These are phyloP conservation scores for Xanthia icteritia DNA, from an alignment of 2,888 invertebrate genomes.

Conservation along the genomic window DNA sequence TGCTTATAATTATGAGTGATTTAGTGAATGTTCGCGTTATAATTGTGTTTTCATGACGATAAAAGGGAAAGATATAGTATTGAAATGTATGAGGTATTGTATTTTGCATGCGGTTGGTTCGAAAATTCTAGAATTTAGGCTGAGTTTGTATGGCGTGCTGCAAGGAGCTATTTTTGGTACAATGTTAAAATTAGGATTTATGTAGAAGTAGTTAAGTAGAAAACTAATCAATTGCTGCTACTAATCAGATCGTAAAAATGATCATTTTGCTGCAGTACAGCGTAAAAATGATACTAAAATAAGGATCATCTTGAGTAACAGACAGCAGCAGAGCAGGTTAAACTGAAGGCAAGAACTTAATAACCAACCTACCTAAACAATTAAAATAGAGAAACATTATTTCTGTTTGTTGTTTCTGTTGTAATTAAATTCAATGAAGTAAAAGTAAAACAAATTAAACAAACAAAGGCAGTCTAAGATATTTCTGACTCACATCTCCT, in stretches of 20 bases:
- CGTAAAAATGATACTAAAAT: background rate
- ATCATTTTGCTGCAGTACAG: background rate
- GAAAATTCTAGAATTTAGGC: background rate
- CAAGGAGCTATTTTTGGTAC: slow-evolving; percentile 27
- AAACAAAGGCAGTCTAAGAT: background rate
- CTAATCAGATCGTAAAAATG: background rate
- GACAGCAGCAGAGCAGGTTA: background rate
- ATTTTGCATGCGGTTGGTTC: slow-evolving; percentile 11
- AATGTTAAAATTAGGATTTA: background rate
- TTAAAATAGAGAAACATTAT: background rate
- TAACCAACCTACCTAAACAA: background rate
- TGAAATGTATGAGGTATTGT: slow-evolving; percentile 10
- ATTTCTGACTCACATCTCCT: slow-evolving; percentile 13
- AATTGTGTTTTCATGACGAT: slow-evolving; percentile 58
- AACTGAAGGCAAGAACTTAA: background rate
- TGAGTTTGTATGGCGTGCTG: background rate
- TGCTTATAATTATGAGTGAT: slow-evolving; percentile 56
- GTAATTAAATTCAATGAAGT: background rate
- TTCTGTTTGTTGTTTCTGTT: background rate
- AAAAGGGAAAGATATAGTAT: slow-evolving; percentile 40
- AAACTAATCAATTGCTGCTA: background rate
- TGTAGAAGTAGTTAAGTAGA: background rate
- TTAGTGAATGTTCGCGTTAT: slow-evolving; percentile 40
- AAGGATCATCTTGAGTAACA: background rate
- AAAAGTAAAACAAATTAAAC: slow-evolving; percentile 5